Conservation (phyloP, 1,140 invertebrate species). For the Dendrolimus punctatus region DNA sequence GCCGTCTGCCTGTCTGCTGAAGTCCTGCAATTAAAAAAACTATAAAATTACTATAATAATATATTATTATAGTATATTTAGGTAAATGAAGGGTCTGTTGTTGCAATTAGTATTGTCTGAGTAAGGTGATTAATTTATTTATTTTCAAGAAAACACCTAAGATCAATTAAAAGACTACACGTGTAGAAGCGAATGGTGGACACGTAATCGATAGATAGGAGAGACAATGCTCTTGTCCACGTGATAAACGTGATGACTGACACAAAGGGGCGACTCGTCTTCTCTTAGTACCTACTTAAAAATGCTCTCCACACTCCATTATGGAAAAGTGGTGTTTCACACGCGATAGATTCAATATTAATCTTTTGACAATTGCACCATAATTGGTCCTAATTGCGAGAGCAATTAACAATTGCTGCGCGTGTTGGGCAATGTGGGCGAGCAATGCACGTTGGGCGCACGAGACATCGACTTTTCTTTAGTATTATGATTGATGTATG, state of each 20-base stretch:
- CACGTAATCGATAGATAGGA: slow-evolving; percentile 36
- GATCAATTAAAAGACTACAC: slow-evolving; percentile 9
- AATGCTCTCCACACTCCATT: slow-evolving; percentile 44
- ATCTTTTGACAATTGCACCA: slow-evolving; percentile 55
- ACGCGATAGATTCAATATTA: slow-evolving; percentile 61
- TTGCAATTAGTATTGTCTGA: too few relatives aligned
- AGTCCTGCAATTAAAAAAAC: too few relatives aligned
- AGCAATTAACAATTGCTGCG: slow-evolving; percentile 22
- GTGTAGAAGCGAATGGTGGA: slow-evolving; percentile 31
- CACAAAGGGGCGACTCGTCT: slow-evolving; percentile 37
- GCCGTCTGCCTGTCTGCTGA: too few relatives aligned
- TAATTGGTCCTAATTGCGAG: slow-evolving; percentile 53
- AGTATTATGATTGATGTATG: too few relatives aligned
- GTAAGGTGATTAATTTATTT: too few relatives aligned
- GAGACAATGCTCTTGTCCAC: slow-evolving; percentile 38
- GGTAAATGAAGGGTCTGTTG: too few relatives aligned
- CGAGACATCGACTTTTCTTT: too few relatives aligned
- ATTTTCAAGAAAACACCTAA: too few relatives aligned
- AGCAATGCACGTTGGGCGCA: too few relatives aligned
- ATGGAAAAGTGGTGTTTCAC: slow-evolving; percentile 45
- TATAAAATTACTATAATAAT: too few relatives aligned
- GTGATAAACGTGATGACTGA: slow-evolving; percentile 40
- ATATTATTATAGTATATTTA: too few relatives aligned
- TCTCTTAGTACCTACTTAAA: slow-evolving; percentile 19
- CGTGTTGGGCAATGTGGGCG: background rate